These are phyloP conservation scores for Anticlea derivata DNA, from an alignment of 2,888 invertebrate species.

Conservation along the genomic window DNA sequence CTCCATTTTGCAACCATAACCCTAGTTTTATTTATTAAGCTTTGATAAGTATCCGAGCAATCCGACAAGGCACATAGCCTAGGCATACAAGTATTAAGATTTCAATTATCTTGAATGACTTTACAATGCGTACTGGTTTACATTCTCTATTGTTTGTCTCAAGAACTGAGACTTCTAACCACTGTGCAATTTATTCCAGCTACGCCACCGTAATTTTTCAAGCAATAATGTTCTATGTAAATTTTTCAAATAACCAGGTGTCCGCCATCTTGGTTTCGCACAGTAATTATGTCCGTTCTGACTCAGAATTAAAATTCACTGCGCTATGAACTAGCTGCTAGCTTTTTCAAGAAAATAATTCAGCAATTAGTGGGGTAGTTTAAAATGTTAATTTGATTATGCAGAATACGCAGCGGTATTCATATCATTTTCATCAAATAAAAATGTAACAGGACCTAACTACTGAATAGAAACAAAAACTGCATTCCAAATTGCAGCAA, in stretches of 20 bases:
- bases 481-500: background rate
- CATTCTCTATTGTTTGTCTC: conserved; percentile 7
- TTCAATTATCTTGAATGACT: conserved; percentile 17
- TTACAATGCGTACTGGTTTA: background rate
- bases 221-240: conserved; percentile 34
- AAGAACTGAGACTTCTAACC: conserved; percentile 22
- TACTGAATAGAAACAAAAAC: conserved; percentile 7
- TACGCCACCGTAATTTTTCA: conserved; percentile 32
- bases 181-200: conserved; percentile 34
- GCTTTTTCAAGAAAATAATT: conserved; percentile 28
- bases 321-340: conserved; percentile 32
- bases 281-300: conserved; percentile 35
- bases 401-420: conserved; percentile 4
- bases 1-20: too few species aligned
- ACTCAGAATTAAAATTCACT: conserved; percentile 38
- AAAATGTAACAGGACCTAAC: conserved; percentile 1
- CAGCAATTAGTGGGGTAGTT: conserved; percentile 17
- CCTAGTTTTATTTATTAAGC: too few species aligned
- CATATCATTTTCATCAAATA: background rate
- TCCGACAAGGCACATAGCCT: too few species aligned
- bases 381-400: conserved; percentile 22
- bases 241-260: conserved; percentile 35
- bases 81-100: background rate
- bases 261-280: conserved; percentile 31
- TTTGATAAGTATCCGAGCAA: too few species aligned